Conservation (phyloP, 2,888 invertebrate species). For the Cyclophora punctaria region DNA sequence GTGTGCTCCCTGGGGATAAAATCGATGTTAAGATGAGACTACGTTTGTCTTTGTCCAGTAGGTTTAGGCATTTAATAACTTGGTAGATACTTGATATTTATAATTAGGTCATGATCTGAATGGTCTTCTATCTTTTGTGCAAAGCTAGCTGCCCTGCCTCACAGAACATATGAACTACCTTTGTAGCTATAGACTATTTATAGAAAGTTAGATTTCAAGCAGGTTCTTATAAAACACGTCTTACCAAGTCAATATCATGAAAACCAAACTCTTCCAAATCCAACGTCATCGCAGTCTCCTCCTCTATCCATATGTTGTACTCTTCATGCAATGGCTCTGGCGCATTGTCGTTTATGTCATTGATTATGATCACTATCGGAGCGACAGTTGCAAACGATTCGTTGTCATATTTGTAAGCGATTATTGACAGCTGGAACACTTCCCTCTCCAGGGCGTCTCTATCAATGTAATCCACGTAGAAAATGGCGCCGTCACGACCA, state of each 20-base stretch:
- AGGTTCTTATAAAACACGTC: neutral
- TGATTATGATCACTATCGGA: slow-evolving; percentile 60
- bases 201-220: slow-evolving; percentile 10
- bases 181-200: neutral
- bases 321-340: slow-evolving; percentile 64
- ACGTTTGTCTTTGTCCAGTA: too few relatives aligned
- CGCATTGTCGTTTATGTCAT: slow-evolving; percentile 79
- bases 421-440: slow-evolving; percentile 57
- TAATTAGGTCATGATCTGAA: too few relatives aligned
- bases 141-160: too few relatives aligned
- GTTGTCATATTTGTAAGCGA: slow-evolving; percentile 62
- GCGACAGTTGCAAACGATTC: slow-evolving; percentile 38
- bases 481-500: slow-evolving; percentile 42
- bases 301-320: slow-evolving; percentile 56
- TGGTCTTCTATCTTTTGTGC: too few relatives aligned
- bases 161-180: too few relatives aligned
- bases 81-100: too few relatives aligned
- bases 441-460: slow-evolving; percentile 60
- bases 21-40: too few relatives aligned
- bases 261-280: slow-evolving; percentile 68
- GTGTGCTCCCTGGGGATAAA: slow-evolving; percentile 65
- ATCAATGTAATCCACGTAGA: slow-evolving; percentile 56
- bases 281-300: slow-evolving; percentile 69
- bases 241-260: slow-evolving; percentile 71
- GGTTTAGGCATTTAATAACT: too few relatives aligned